A percentile compares a stretch with the other conserved stretches of the same genome.
Evolutionary conservation across 2,797 vertebrate species (phyloP).

Genomic region (Pristis pectinata): DNA sequence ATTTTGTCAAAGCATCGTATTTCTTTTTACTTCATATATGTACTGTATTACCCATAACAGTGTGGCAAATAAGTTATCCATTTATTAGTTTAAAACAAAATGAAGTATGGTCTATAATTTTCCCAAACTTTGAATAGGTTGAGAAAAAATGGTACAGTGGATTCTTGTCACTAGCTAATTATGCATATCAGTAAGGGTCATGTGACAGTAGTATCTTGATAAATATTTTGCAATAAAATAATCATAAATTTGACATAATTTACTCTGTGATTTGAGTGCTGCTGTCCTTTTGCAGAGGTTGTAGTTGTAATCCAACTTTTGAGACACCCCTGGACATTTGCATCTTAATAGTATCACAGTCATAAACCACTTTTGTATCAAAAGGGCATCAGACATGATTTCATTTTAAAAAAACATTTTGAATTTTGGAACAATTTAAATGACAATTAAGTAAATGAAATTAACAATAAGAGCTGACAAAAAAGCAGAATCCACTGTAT

Average conservation of each 20-base stretch:
- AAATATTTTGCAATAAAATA: background rate
- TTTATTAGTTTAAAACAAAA: slow-evolving; percentile 10
- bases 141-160: slow-evolving; percentile 1
- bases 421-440: background rate
- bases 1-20: background rate
- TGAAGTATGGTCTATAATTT: slow-evolving; percentile 30
- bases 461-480: background rate
- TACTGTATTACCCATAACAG: background rate
- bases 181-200: background rate
- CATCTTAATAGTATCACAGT: background rate
- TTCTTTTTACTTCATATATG: background rate
- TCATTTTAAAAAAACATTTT: background rate
- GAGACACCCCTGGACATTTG: background rate
- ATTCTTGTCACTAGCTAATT: background rate
- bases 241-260: background rate
- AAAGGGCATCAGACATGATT: background rate
- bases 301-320: background rate
- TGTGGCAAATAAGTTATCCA: slow-evolving; percentile 14
- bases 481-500: slow-evolving; percentile 4
- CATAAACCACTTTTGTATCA: background rate
- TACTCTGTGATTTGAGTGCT: background rate
- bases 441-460: background rate
- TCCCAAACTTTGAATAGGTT: background rate
- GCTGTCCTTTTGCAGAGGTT: background rate
- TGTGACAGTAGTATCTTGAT: background rate